phyloP scores from a whole-genome alignment of 2,888 invertebrate species.

The Tipula lateralis region DNA sequence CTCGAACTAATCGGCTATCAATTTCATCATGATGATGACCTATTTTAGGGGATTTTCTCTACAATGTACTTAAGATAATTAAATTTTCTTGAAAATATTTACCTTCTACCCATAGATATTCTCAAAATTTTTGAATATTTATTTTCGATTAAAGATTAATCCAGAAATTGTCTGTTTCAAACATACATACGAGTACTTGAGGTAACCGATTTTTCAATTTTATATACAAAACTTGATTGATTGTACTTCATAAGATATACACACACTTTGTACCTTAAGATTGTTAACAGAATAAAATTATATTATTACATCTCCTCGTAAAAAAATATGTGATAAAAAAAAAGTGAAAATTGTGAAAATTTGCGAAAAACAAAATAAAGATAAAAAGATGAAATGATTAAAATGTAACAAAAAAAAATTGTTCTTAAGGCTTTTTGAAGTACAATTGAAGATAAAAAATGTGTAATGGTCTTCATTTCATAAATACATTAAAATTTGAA shows the following conservation, averaged over 20 bases:
- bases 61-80: not conserved
- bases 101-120: not conserved
- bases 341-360: not conserved
- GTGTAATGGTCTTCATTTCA: slow-evolving; percentile 28
- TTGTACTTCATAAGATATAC: not conserved
- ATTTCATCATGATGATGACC: not conserved
- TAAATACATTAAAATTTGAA: slow-evolving; percentile 28
- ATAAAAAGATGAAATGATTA: slow-evolving; percentile 28
- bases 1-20: not conserved
- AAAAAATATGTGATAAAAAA: not conserved
- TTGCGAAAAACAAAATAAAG: not conserved
- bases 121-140: not conserved
- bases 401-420: slow-evolving; percentile 11
- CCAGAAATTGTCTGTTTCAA: not conserved
- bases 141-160: not conserved
- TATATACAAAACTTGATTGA: not conserved
- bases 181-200: not conserved
- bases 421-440: slow-evolving; percentile 25
- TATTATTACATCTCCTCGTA: not conserved
- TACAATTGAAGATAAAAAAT: not conserved
- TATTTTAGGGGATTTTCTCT: not conserved
- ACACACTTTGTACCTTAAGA: not conserved
- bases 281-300: not conserved
- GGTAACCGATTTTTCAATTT: not conserved
- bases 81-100: not conserved